These are phyloP conservation scores for Characodon lateralis DNA, from an alignment of 2,797 vertebrate species.

Conservation along the genomic window DNA sequence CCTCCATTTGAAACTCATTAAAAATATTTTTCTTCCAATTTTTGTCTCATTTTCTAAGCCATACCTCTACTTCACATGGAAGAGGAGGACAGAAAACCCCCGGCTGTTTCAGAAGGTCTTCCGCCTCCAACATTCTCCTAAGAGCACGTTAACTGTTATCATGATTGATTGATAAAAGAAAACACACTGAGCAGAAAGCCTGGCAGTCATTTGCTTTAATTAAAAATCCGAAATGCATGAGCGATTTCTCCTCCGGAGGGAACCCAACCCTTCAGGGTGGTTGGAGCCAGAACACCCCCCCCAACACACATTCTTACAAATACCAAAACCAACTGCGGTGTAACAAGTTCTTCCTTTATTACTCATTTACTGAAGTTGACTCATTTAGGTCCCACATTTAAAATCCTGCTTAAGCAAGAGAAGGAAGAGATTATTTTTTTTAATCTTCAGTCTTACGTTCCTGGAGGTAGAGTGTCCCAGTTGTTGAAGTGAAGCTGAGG, in stretches of 20 bases:
- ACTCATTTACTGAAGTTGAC: slow-evolving; percentile 1
- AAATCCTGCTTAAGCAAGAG: neutral
- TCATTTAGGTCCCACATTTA: neutral
- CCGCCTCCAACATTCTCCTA: neutral
- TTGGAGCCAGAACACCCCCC: slow-evolving; percentile 28
- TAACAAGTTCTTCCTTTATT: slow-evolving; percentile 1
- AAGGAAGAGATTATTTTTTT: neutral
- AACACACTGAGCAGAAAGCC: slow-evolving; percentile 46
- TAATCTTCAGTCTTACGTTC: neutral
- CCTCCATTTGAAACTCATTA: neutral
- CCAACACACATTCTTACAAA: neutral
- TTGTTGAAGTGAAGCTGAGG: no score
- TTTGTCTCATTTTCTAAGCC: neutral
- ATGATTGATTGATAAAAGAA: slow-evolving; percentile 61
- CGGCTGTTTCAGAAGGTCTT: neutral
- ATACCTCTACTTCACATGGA: neutral
- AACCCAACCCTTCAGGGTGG: slow-evolving; percentile 27
- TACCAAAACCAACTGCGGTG: neutral
- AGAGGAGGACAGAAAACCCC: neutral
- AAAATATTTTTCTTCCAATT: neutral
- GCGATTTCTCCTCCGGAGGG: slow-evolving; percentile 49
- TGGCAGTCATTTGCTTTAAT: slow-evolving; percentile 76
- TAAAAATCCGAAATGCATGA: slow-evolving; percentile 78
- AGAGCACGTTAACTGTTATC: slow-evolving; percentile 36
- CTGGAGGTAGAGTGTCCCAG: no score